These are phyloP conservation scores for Synaphobranchus kaupii DNA, from an alignment of 2,797 vertebrate species.

Conservation along the genomic window DNA sequence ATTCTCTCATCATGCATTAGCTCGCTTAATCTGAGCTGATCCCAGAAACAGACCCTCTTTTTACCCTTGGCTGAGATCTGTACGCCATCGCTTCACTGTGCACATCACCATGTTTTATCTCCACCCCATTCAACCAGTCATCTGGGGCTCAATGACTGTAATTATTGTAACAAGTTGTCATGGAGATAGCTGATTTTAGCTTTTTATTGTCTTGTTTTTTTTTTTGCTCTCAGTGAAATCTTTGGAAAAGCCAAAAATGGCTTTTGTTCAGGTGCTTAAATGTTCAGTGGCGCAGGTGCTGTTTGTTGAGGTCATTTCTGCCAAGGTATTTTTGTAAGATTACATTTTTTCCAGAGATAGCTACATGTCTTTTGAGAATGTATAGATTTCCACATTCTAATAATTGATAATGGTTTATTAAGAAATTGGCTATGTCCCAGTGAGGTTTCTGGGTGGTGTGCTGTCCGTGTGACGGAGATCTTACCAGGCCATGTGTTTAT, in stretches of 20 bases:
- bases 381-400: conserved; percentile 1
- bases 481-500: not conserved
- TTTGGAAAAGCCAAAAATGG: not conserved
- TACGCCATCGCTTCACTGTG: not conserved
- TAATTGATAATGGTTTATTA: not conserved
- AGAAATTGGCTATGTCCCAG: not conserved
- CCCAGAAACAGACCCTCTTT: not conserved
- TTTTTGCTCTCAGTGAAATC: not conserved
- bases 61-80: not conserved
- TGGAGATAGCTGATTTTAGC: not conserved
- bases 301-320: not conserved
- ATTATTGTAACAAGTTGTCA: not conserved
- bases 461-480: not conserved
- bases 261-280: not conserved
- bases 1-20: conserved; percentile 39
- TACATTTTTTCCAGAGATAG: not conserved
- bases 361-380: not conserved
- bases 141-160: conserved; percentile 6
- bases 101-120: not conserved
- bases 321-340: not conserved
- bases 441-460: not conserved
- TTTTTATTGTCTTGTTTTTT: not conserved
- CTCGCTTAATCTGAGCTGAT: conserved; percentile 24
- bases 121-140: not conserved
- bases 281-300: not conserved